A percentile compares a stretch with the other conserved stretches of the same genome.
Conservation (phyloP, 2,113 vertebrate species). For the Corythoichthys haematopterus region DNA sequence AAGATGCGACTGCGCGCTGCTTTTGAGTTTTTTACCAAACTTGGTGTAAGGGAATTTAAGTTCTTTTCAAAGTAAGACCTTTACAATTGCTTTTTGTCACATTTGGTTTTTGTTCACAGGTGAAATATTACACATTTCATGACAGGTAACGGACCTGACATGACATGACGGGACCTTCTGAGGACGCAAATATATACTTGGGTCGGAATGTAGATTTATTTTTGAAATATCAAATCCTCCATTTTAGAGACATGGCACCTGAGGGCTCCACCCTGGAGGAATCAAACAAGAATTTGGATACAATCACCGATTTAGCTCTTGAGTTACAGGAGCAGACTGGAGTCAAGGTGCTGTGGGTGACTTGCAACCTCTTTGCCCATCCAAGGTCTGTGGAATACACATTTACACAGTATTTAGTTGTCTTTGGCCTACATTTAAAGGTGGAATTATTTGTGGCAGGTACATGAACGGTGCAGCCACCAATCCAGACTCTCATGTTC, state of each 20-base stretch:
- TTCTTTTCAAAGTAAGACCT: not conserved
- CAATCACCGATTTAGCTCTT: slow-evolving; percentile 64
- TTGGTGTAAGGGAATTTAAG: slow-evolving; percentile 50
- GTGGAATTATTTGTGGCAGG: slow-evolving; percentile 27
- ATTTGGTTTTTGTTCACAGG: slow-evolving; percentile 43
- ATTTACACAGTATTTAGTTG: not conserved
- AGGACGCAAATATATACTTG: not conserved
- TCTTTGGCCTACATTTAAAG: not conserved
- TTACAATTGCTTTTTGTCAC: slow-evolving; percentile 2
- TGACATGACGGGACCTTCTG: not conserved
- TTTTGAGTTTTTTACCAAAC: slow-evolving; percentile 72
- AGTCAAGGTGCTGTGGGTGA: slow-evolving; percentile 67
- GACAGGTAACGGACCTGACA: slow-evolving; percentile 52
- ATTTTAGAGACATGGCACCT: slow-evolving; percentile 60
- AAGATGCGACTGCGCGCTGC: slow-evolving; percentile 59
- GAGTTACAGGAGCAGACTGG: slow-evolving; percentile 64
- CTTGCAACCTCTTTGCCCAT: slow-evolving; percentile 69
- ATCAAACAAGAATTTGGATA: slow-evolving; percentile 62
- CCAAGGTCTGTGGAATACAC: slow-evolving; percentile 39
- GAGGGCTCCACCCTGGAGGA: slow-evolving; percentile 63
- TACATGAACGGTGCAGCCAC: slow-evolving; percentile 68
- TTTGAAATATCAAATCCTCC: not conserved
- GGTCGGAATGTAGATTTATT: not conserved
- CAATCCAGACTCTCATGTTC: slow-evolving; percentile 63
- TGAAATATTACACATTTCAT: slow-evolving; percentile 71